phyloP scores from a whole-genome alignment of 2,888 invertebrate genomes.

The Erebia epiphron region DNA sequence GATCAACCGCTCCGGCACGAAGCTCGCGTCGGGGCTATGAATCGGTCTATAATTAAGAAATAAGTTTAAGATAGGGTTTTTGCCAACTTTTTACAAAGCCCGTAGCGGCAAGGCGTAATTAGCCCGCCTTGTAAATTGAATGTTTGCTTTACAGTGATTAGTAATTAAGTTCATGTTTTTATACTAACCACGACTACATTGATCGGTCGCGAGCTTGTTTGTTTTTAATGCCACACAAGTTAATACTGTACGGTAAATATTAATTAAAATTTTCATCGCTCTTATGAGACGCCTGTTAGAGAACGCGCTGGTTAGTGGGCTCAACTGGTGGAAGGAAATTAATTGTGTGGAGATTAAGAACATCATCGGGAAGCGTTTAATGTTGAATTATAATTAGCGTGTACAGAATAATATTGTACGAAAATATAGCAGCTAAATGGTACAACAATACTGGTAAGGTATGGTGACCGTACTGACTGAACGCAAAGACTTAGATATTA shows the following conservation, averaged over 20 bases:
- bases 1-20: conserved; percentile 63
- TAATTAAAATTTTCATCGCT: conserved; percentile 53
- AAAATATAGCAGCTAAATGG: neutral
- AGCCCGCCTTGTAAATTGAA: conserved; percentile 82
- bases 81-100: conserved; percentile 78
- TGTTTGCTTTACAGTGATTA: conserved; percentile 83
- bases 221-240: conserved; percentile 60
- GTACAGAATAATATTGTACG: neutral
- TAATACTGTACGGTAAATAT: conserved; percentile 63
- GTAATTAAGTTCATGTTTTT: conserved; percentile 79
- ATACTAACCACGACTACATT: conserved; percentile 63
- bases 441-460: neutral
- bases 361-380: neutral
- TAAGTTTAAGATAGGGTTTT: conserved; percentile 80
- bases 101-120: conserved; percentile 76
- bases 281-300: conserved; percentile 39
- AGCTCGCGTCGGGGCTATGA: conserved; percentile 74
- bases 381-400: neutral
- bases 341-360: conserved; percentile 20
- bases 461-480: no score
- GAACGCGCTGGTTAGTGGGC: conserved; percentile 27
- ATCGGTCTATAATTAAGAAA: conserved; percentile 83
- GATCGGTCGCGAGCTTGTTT: conserved; percentile 70
- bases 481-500: no score
- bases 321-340: conserved; percentile 23